Percentiles rank a stretch among this genome's conserved stretches.
phyloP scores from a whole-genome alignment of 1,140 invertebrate species.

The Nephila pilipes region DNA sequence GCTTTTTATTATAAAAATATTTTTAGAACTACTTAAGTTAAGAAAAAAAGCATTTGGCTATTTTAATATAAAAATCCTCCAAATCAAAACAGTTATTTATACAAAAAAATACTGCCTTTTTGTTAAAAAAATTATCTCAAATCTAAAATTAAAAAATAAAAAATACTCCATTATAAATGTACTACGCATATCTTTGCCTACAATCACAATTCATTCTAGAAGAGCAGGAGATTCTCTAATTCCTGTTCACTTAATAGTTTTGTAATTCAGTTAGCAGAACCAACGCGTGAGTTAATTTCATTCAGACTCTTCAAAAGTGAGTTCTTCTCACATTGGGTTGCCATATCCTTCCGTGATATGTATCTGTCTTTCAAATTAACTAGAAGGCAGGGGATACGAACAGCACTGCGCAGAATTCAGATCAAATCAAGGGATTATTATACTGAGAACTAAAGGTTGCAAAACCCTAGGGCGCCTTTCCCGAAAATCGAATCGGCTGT shows the following conservation, averaged over 20 bases:
- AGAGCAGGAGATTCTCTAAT: background rate
- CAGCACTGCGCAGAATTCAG: background rate
- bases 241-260: background rate
- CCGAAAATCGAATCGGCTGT: conserved; percentile 55
- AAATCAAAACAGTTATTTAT: no score
- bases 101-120: no score
- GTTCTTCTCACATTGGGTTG: background rate
- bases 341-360: background rate
- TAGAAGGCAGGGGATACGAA: background rate
- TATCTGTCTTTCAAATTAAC: background rate
- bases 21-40: no score
- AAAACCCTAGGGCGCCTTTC: conserved; percentile 15
- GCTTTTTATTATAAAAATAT: no score
- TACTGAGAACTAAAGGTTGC: conserved; percentile 30
- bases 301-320: conserved; percentile 3
- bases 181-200: no score
- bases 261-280: background rate
- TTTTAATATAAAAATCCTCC: no score
- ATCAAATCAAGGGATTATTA: conserved; percentile 19
- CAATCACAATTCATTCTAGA: no score
- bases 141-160: no score
- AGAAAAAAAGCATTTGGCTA: no score
- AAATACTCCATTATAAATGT: no score
- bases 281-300: background rate
- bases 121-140: no score